Conservation (phyloP, 2,888 invertebrate species). For the Chrysodeixis includens region DNA sequence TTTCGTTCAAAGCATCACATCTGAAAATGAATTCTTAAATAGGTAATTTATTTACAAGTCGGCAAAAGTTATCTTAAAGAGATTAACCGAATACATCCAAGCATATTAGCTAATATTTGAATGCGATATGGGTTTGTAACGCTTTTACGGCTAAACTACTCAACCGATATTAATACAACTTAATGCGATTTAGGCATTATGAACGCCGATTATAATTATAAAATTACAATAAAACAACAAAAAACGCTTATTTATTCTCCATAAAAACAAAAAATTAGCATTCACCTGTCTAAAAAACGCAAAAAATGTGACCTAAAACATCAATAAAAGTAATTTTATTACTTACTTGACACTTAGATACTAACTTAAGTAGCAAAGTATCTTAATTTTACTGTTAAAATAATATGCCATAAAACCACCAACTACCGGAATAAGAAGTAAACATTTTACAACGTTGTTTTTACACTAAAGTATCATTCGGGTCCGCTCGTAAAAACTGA, state of each 20-base stretch:
- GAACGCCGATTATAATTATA: no score
- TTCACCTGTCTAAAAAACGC: neutral
- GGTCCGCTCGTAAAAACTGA: constrained; percentile 37
- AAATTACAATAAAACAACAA: no score
- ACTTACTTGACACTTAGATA: constrained; percentile 1
- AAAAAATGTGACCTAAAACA: neutral
- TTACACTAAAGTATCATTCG: constrained; percentile 19
- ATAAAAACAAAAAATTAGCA: neutral
- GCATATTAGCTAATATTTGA: no score
- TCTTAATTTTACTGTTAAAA: constrained; percentile 26
- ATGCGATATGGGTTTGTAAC: no score
- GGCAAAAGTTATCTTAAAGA: no score
- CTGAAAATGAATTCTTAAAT: no score
- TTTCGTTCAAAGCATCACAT: neutral
- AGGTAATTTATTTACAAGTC: no score
- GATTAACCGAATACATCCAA: no score
- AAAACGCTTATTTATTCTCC: no score
- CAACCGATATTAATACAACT: no score
- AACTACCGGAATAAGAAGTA: constrained; percentile 36
- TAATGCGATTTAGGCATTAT: no score
- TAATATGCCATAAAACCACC: constrained; percentile 16
- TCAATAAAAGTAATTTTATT: neutral
- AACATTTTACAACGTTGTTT: constrained; percentile 39
- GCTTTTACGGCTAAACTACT: no score
- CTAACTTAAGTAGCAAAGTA: neutral